Evolutionary conservation across 2,888 invertebrate genomes (phyloP).

Genomic region (Microdon myrmicae): DNA sequence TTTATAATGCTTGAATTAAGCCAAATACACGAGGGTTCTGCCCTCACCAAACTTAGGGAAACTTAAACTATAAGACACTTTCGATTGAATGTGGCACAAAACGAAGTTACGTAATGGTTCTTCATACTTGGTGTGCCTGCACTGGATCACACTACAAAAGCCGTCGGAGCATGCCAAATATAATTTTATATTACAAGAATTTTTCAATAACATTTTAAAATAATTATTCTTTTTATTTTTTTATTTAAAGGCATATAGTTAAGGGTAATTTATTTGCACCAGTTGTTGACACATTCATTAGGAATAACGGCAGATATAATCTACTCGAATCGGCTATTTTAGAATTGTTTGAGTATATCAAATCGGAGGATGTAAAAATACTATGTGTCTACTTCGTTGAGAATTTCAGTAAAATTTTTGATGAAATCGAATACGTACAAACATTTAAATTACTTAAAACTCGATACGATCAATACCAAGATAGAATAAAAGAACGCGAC

Average conservation of each 20-base stretch:
- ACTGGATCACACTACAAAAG: too few species aligned
- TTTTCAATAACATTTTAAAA: conserved; percentile 2
- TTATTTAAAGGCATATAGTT: conserved; percentile 79
- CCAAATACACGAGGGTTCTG: too few species aligned
- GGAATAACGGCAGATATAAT: conserved; percentile 98
- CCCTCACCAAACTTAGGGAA: too few species aligned
- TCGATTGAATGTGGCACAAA: too few species aligned
- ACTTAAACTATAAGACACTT: too few species aligned
- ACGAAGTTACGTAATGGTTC: too few species aligned
- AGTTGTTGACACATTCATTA: conserved; percentile 94
- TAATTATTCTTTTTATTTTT: neutral
- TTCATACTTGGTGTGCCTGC: too few species aligned
- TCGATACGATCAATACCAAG: conserved; percentile 91
- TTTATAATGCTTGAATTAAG: too few species aligned
- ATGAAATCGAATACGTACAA: conserved; percentile 96
- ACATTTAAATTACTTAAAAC: conserved; percentile 93
- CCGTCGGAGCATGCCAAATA: too few species aligned
- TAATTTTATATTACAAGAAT: neutral
- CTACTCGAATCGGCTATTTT: conserved; percentile 98
- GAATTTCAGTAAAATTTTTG: conserved; percentile 93
- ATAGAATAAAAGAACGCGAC: conserved; percentile 87
- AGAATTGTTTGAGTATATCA: conserved; percentile 99
- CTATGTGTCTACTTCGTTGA: conserved; percentile 94
- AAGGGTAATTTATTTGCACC: conserved; percentile 95
- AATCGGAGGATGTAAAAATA: conserved; percentile 90